Conservation (phyloP, 2,888 invertebrate genomes). For the Pollenia labialis region DNA sequence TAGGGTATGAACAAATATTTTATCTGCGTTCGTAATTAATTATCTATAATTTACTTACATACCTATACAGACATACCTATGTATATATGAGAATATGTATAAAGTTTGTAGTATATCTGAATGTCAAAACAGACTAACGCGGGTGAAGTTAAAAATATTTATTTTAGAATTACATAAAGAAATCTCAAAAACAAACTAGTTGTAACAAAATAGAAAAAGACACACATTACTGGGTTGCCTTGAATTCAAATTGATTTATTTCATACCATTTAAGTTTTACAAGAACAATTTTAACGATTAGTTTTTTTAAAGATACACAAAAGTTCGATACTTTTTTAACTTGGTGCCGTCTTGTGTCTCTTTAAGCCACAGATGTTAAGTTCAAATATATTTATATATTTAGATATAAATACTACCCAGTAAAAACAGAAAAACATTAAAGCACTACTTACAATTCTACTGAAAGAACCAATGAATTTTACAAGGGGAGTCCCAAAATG, state of each 20-base stretch:
- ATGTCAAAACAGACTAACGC: not conserved
- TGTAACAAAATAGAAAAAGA: not conserved
- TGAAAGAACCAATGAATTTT: no score
- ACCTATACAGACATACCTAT: not conserved
- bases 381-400: no score
- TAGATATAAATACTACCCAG: no score
- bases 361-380: no score
- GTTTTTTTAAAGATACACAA: not conserved
- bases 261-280: not conserved
- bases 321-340: not conserved
- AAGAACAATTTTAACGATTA: not conserved
- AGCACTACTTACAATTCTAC: no score
- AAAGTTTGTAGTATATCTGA: no score
- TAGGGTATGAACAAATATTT: not conserved
- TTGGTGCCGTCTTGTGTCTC: no score
- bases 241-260: constrained; percentile 11
- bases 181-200: not conserved
- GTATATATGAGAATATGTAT: not conserved
- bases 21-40: not conserved
- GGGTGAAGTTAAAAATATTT: constrained; percentile 4
- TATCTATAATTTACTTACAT: not conserved
- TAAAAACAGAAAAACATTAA: no score
- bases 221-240: constrained; percentile 15
- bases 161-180: not conserved
- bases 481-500: no score